These are phyloP conservation scores for Daboia siamensis DNA, from an alignment of 2,113 vertebrate genomes.

Conservation along the genomic window DNA sequence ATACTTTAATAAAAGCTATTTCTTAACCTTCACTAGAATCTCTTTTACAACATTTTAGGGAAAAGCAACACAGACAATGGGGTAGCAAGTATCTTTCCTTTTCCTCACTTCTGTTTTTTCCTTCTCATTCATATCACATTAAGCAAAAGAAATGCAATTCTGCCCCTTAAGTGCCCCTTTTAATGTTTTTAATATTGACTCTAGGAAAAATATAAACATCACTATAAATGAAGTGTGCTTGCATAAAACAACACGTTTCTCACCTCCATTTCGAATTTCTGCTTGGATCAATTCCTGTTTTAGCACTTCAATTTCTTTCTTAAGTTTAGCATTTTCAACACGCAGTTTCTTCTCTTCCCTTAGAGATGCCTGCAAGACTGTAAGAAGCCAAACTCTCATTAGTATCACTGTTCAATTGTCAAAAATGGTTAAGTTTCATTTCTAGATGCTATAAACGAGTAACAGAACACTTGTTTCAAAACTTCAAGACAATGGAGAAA, in stretches of 20 bases:
- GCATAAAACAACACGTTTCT: neutral
- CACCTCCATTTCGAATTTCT: conserved; percentile 83
- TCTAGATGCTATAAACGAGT: neutral
- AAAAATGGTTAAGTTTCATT: neutral
- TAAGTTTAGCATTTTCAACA: conserved; percentile 93
- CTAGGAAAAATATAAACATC: neutral
- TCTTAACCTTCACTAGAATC: neutral
- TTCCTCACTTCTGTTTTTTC: neutral
- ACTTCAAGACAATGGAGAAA: neutral
- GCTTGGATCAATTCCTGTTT: conserved; percentile 88
- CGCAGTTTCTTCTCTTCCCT: conserved; percentile 94
- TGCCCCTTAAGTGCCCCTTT: neutral
- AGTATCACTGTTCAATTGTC: neutral
- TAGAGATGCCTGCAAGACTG: conserved; percentile 87
- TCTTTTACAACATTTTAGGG: neutral
- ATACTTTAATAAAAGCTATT: neutral
- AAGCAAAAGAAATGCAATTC: neutral
- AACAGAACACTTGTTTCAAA: neutral
- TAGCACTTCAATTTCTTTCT: conserved; percentile 90
- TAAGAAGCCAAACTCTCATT: conserved; percentile 34
- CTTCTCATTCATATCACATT: neutral
- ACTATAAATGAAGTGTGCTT: neutral
- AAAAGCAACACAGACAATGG: neutral
- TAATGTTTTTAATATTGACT: neutral
- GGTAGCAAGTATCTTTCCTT: neutral